Base-by-base conservation (phyloP, 2,797 vertebrate species). In the Emys orbicularis region DNA sequence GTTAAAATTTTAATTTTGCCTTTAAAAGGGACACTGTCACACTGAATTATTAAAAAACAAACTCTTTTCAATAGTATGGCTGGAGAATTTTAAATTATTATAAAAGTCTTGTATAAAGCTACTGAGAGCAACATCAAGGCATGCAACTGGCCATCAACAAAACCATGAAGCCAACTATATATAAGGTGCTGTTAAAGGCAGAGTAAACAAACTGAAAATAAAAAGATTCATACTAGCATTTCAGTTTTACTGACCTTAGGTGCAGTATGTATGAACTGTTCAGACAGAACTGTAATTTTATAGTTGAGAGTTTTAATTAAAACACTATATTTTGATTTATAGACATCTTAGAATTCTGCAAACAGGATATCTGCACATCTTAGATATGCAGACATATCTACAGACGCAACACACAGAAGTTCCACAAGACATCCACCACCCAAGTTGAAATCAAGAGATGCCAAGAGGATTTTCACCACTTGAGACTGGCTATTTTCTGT, bases 331-430 rank as follows among this genome's bases (percentile, higher is more conserved):
- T 82, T 68, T 96, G 84, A 13, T 97, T 95, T 84, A 94, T 98
- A 99, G 99, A 98, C 89, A 99, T 99, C 95, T 97, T 99, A 95
- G 98, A 99, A 94, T 99, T 99, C 97, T 99, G 99, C 97, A 98
- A 97, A 92, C 98, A 98, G 86, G 99, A 99, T 68, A 98, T 98
- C 89, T 99, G 99, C 95, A 98, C 80, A 25, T 91, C 87, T 50
- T 82, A 61, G 29, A 34, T 16, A 34, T 7, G 31, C 90, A 57
- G 77, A 74, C 3, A 0, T 76, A 84, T n/a, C 96, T 89, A 97
- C 47, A 59, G 82, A 77, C 85, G 12, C 19, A 41, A 41, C n/a
- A n/a, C 7, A 12, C 21, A n/a, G 86, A 91, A 68, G 82, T 74
- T 90, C 88, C 88, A 10, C 79, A 86, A 76, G 49, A 29, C 49